Conservation (phyloP, 2,797 vertebrate species). For the Chelon auratus region DNA sequence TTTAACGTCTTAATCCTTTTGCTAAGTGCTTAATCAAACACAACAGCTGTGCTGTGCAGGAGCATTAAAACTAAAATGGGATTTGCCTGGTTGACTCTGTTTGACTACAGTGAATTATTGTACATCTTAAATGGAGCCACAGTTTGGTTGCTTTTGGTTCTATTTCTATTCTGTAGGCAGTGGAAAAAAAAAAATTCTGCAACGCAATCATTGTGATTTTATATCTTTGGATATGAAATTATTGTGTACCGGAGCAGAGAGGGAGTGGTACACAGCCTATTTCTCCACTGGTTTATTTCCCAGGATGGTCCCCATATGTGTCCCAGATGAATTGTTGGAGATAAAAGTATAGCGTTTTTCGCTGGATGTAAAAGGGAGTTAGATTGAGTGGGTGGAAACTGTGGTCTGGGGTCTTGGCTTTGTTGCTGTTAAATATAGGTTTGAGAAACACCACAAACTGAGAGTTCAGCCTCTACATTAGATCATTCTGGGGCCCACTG, state of each 20-base stretch:
- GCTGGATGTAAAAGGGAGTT: conserved; percentile 67
- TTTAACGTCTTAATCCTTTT: not conserved
- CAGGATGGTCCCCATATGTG: conserved; percentile 71
- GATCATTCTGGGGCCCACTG: conserved; percentile 64
- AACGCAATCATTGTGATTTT: conserved; percentile 46
- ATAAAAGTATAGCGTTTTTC: conserved; percentile 69
- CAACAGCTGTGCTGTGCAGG: not conserved
- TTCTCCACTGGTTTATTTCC: conserved; percentile 65
- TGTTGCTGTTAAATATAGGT: conserved; percentile 82
- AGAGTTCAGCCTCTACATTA: conserved; percentile 69
- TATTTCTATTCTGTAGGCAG: conserved; percentile 43
- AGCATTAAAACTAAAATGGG: too few species aligned
- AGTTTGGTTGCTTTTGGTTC: conserved; percentile 10
- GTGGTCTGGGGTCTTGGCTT: conserved; percentile 76
- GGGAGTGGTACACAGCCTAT: conserved; percentile 26
- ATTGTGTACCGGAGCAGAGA: conserved; percentile 29
- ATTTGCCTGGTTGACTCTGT: not conserved
- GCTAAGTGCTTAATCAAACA: conserved; percentile 4
- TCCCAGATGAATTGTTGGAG: conserved; percentile 73
- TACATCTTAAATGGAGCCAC: conserved; percentile 9
- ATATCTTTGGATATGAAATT: conserved; percentile 54
- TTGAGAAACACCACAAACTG: conserved; percentile 77
- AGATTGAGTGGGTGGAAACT: conserved; percentile 74
- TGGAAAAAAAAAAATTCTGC: conserved; percentile 22
- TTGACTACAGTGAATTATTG: conserved; percentile 4